These are phyloP conservation scores for Macrophya annulata DNA, from an alignment of 2,888 invertebrate genomes.

Conservation along the genomic window DNA sequence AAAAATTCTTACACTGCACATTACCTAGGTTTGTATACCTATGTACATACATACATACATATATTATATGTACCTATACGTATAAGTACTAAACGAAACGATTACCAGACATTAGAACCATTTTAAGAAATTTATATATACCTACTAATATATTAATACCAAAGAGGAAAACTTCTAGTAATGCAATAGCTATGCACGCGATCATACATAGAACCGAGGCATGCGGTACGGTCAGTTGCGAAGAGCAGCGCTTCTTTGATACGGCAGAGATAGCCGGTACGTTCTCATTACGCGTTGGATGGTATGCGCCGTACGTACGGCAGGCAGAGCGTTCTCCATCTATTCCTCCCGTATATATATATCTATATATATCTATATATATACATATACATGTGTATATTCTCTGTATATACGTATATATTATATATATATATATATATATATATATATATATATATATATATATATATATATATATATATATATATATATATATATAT, in stretches of 20 bases:
- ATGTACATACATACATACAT: too few relatives aligned
- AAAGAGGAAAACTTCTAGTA: neutral
- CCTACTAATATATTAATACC: neutral
- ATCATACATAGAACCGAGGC: constrained; percentile 11
- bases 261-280: constrained; percentile 71
- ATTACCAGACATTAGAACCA: constrained; percentile 16
- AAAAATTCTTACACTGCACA: too few relatives aligned
- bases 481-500: neutral
- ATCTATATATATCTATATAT: neutral
- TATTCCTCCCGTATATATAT: constrained; percentile 40
- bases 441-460: constrained; percentile 31
- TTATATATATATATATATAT: neutral
- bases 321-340: constrained; percentile 43
- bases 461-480: neutral
- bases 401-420: neutral
- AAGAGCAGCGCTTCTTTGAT: constrained; percentile 52
- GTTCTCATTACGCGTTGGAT: constrained; percentile 79
- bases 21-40: too few relatives aligned
- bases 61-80: too few relatives aligned
- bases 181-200: constrained; percentile 25
- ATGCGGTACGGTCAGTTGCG: constrained; percentile 53
- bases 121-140: neutral
- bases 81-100: constrained; percentile 9
- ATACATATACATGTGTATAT: too few relatives aligned
- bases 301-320: constrained; percentile 72